Conservation (phyloP, 2,888 invertebrate genomes). For the Micoletzkya japonica region DNA sequence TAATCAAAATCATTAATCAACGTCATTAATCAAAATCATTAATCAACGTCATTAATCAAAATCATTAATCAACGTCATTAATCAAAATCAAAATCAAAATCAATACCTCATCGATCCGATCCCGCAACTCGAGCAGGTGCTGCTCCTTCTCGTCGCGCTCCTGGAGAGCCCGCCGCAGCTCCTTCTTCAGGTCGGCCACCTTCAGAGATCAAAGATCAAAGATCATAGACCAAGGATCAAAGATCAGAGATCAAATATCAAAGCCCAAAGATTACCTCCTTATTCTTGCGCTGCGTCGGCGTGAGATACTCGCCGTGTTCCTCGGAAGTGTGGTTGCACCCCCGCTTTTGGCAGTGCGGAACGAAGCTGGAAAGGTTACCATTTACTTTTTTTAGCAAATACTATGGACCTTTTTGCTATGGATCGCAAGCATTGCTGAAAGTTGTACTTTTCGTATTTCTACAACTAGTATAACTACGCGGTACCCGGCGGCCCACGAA, state of each 20-base stretch:
- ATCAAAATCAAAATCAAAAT: conserved; percentile 23
- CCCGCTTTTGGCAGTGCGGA: conserved; percentile 58
- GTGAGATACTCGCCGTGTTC: conserved; percentile 55
- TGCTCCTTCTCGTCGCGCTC: conserved; percentile 57
- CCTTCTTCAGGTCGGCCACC: conserved; percentile 43
- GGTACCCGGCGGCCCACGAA: too few species aligned
- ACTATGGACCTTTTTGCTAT: too few species aligned
- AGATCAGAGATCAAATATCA: too few species aligned
- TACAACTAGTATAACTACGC: too few species aligned
- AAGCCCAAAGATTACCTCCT: conserved; percentile 31
- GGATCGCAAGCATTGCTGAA: too few species aligned
- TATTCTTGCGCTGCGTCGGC: conserved; percentile 59
- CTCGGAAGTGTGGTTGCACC: conserved; percentile 52
- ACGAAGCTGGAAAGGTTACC: conserved; percentile 53
- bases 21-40: too few species aligned
- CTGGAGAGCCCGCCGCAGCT: conserved; percentile 44
- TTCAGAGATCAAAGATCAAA: conserved; percentile 17
- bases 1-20: too few species aligned
- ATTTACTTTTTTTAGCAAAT: neutral
- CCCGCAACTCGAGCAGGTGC: conserved; percentile 57
- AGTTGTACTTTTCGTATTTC: too few species aligned
- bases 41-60: too few species aligned
- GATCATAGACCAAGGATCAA: neutral
- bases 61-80: too few species aligned
- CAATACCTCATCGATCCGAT: conserved; percentile 57